Base-by-base conservation (phyloP, 1,140 invertebrate species). In the Lordiphosa clarofinis region DNA sequence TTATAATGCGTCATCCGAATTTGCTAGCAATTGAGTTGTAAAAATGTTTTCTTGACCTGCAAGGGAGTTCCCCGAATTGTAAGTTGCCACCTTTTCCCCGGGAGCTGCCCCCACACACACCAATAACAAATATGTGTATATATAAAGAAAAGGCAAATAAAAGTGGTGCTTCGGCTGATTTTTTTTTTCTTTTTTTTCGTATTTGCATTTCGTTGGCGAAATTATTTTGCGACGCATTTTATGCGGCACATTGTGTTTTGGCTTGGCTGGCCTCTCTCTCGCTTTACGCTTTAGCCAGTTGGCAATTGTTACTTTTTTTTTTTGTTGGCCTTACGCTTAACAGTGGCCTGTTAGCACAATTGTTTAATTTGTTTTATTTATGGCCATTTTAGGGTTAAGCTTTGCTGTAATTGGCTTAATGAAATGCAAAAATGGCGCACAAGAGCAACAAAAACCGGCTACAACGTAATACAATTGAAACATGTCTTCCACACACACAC, bases 151-250 rank as follows among this genome's bases (percentile, higher is more conserved):
- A 50, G 21, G 24, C 24, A 28, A 28, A 28, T 28, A 28, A 28
- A 31, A 31, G 28, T 31, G 8, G 28, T 31, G 28, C 28, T 31
- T 0, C 4, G 24, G 15, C 2, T 15, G 15, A 1, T 40, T 35
- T 36, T 33, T 67, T 48, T 39, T 47, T 15, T 1, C 15, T 40
- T 35, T 36, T 33, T 67, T 48, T 39, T 47, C 52, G 57, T 67
- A 39, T 74, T 74, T 74, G 52, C 65, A 46, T 58, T 71, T 68
- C 15, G 44, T 48, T 49, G 50, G 59, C 55, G 42, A 68, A 73
- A 59, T 69, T 68, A 74, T 69, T 76, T 82, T 82, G 73, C 78
- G 73, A 70, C 76, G 76, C 76, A 82, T 84, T 84, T 82, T 73
- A 58, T 73, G 54, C 56, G 70, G 19, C 40, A 35, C 55, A 8